These are phyloP conservation scores for Phrixothrix hirtus DNA, from an alignment of 2,888 invertebrate species.

Conservation along the genomic window DNA sequence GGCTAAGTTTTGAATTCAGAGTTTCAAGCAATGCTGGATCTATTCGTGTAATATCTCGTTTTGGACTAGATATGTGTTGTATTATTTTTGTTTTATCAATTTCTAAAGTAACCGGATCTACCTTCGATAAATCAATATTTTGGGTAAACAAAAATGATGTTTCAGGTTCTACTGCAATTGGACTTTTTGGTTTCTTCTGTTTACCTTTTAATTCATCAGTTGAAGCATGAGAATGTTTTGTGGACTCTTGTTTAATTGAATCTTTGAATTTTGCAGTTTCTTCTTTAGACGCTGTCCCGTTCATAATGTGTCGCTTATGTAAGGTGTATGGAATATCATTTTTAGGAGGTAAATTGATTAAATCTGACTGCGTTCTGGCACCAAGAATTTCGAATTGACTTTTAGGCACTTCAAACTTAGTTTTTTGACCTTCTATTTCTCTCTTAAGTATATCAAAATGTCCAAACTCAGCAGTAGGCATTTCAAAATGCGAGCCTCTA, in stretches of 20 bases:
- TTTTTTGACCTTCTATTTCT: conserved; percentile 59
- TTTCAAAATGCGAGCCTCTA: conserved; percentile 53
- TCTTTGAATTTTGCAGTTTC: conserved; percentile 37
- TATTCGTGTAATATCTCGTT: conserved; percentile 71
- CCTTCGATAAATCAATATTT: conserved; percentile 74
- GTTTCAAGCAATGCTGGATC: conserved; percentile 70
- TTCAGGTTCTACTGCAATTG: conserved; percentile 57
- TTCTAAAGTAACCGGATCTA: conserved; percentile 73
- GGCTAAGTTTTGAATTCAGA: conserved; percentile 71
- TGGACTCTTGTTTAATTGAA: conserved; percentile 6
- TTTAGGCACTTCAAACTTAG: conserved; percentile 72
- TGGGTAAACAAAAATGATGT: conserved; percentile 72
- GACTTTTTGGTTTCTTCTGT: conserved; percentile 44
- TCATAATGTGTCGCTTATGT: conserved; percentile 84
- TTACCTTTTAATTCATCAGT: conserved; percentile 40
- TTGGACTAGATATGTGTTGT: conserved; percentile 69
- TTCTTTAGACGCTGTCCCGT: conserved; percentile 71
- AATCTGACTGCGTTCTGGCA: conserved; percentile 55
- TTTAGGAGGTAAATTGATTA: conserved; percentile 56
- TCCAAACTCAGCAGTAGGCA: conserved; percentile 59
- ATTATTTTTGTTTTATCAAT: conserved; percentile 67
- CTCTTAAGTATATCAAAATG: conserved; percentile 67
- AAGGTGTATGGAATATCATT: conserved; percentile 84
- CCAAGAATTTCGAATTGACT: conserved; percentile 70
- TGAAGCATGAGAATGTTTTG: conserved; percentile 40